Evolutionary conservation across 2,797 vertebrate genomes (phyloP).

Genomic region (Helostoma temminkii): DNA sequence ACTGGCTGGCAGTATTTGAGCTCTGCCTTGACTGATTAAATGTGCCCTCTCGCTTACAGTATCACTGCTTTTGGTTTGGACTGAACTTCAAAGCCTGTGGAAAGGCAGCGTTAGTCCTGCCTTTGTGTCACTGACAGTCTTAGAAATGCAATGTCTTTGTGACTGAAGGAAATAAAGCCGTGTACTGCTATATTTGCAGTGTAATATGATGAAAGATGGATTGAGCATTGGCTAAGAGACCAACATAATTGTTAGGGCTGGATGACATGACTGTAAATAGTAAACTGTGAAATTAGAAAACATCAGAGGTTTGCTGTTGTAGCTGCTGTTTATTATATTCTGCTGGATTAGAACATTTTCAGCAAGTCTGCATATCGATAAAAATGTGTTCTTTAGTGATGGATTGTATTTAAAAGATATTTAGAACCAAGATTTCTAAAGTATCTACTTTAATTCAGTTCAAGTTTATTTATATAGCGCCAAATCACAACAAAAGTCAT

Average conservation of each 20-base stretch:
- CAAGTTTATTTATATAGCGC: too few relatives aligned
- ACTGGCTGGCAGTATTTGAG: constrained; percentile 50
- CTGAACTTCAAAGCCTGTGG: constrained; percentile 64
- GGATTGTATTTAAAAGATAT: neutral
- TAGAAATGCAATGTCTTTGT: constrained; percentile 45
- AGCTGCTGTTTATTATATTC: neutral
- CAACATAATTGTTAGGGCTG: neutral
- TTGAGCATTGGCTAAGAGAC: constrained; percentile 16
- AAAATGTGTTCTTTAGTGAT: neutral
- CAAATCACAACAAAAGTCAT: too few relatives aligned
- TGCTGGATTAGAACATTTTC: too few relatives aligned
- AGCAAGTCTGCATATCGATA: neutral
- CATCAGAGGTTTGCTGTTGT: neutral
- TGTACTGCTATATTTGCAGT: constrained; percentile 25
- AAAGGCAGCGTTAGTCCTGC: constrained; percentile 52
- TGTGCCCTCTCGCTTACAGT: constrained; percentile 44
- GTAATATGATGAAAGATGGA: constrained; percentile 40
- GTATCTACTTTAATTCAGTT: too few relatives aligned
- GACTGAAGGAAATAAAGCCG: constrained; percentile 32
- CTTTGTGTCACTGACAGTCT: constrained; percentile 51
- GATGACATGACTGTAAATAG: neutral
- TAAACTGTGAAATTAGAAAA: constrained; percentile 12
- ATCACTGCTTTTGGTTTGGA: constrained; percentile 60
- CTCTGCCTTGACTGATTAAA: constrained; percentile 68
- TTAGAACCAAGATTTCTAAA: neutral